Evolutionary conservation across 2,797 vertebrate species (phyloP), one percentile per base, ranked within the genome.

Genomic region (Parauchenoglanis ngamensis): DNA sequence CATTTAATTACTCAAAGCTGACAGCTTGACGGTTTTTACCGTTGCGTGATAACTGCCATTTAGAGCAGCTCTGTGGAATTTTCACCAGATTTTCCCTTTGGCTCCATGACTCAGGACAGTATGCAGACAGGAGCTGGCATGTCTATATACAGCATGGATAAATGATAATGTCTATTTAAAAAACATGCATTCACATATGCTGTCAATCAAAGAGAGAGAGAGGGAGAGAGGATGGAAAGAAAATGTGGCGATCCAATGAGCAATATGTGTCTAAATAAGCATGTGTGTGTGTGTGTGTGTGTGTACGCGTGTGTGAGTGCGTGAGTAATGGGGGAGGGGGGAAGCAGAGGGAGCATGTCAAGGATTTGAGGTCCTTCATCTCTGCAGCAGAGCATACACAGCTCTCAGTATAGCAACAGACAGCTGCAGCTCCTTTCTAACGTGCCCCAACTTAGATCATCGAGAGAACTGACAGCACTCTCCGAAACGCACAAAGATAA

Each of bases 361-460:
- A 98, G 97, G 98, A 98, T 99, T 97, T 97, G 94, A 94, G 97
- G 98, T 98, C 97, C 97, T 99, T 99, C 98, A 98, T 99, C 97
- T 99, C 97, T 96, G 97, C 97, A 98, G 97, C 96, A 97, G 96
- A 98, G 97, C 97, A 98, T 79, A 79, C 75, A 84, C 82, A 98
- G 98, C 97, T 97, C 97, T 97, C 97, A 96, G 97, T 97, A 97
- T 96, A 97, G 97, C 97, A 97, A 98, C 97, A 98, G 97, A 98
- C 98, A 99, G 97, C 97, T 99, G 97, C 97, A 97, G 97, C 97
- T 97, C 98, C 98, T 98, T 98, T 98, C 97, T 98, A 98, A 99
- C 96, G 97, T 97, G 97, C 96, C 97, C 97, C 96, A 99, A 98
- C 97, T 98, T 98, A 98, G 98, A 99, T 99, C 98, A 98, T 96